Evolutionary conservation across 2,888 invertebrate species (phyloP).

Genomic region (Unio delphinus): DNA sequence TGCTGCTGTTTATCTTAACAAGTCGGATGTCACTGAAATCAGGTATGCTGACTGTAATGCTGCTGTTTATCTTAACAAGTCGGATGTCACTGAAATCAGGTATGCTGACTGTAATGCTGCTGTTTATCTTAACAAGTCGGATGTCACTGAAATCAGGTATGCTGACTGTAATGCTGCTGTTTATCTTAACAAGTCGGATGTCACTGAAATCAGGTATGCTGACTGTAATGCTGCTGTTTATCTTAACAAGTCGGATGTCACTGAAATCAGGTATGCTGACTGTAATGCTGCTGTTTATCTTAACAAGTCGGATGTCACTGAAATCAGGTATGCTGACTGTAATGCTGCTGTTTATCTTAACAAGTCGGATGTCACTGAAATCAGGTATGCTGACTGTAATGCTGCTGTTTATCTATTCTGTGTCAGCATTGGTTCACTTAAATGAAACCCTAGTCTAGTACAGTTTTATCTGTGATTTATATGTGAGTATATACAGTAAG

Average conservation of each 20-base stretch:
- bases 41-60: too few relatives aligned
- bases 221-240: too few relatives aligned
- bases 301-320: constrained; percentile 92
- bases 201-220: constrained; percentile 91
- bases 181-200: constrained; percentile 90
- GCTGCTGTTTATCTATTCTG: too few relatives aligned
- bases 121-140: constrained; percentile 89
- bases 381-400: constrained; percentile 70
- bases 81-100: constrained; percentile 91
- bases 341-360: too few relatives aligned
- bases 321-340: too few relatives aligned
- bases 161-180: too few relatives aligned
- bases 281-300: too few relatives aligned
- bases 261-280: constrained; percentile 90
- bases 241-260: constrained; percentile 90
- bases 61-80: constrained; percentile 89
- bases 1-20: too few relatives aligned
- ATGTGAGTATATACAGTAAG: too few relatives aligned
- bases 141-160: constrained; percentile 92
- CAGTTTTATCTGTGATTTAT: too few relatives aligned
- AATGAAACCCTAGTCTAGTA: too few relatives aligned
- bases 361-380: constrained; percentile 92
- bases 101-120: too few relatives aligned
- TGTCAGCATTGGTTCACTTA: not conserved
- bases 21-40: constrained; percentile 93